Conservation (phyloP, 2,797 vertebrate species). For the Pangasius mekongensis region DNA sequence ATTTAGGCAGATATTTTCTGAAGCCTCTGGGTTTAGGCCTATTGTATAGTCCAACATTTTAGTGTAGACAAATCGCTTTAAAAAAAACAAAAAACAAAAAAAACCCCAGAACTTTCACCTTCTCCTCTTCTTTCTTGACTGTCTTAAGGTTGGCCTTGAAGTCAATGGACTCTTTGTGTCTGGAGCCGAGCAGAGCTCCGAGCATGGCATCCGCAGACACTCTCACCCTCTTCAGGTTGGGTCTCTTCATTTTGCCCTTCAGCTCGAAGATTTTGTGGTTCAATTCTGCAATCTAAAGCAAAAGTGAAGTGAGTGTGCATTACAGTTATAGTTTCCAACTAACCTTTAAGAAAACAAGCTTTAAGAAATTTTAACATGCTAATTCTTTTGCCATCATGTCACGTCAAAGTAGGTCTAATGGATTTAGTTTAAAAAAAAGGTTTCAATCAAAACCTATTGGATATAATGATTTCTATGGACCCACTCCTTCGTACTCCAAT, state of each 20-base stretch:
- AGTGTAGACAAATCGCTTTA: background rate
- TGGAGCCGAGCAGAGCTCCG: constrained; percentile 77
- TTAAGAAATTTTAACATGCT: background rate
- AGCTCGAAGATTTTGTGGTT: constrained; percentile 70
- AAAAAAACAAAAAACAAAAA: background rate
- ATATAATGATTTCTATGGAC: background rate
- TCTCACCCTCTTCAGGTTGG: constrained; percentile 76
- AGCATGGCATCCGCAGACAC: constrained; percentile 83
- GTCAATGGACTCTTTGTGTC: constrained; percentile 80
- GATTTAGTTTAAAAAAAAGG: background rate
- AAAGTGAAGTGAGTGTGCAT: background rate
- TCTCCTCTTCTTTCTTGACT: constrained; percentile 84
- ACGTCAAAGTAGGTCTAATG: too few species aligned
- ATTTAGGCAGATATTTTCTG: constrained; percentile 4
- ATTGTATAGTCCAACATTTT: background rate
- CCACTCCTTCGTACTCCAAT: too few species aligned
- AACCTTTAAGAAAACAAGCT: background rate
- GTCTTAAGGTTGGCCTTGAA: constrained; percentile 84
- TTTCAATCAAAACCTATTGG: background rate
- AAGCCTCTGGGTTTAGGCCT: background rate
- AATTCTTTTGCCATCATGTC: background rate
- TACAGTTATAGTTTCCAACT: too few species aligned
- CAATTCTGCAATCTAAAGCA: constrained; percentile 61
- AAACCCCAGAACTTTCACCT: constrained; percentile 64
- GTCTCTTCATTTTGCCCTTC: constrained; percentile 83